phyloP scores from a whole-genome alignment of 2,797 vertebrate genomes.

The Dryobates pubescens region DNA sequence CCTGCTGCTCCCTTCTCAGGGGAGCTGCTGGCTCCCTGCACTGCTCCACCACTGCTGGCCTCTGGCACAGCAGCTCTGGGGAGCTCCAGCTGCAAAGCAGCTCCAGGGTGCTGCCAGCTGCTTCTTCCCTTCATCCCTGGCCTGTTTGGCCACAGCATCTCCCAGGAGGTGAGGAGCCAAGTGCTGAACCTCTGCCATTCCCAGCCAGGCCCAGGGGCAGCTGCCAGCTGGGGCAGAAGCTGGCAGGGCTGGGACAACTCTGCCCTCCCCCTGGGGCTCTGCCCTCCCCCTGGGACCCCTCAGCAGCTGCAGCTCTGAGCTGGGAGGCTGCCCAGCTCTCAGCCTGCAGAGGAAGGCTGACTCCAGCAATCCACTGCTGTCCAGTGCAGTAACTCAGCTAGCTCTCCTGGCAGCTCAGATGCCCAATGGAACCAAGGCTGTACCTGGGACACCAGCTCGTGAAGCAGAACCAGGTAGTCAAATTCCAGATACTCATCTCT shows the following conservation, averaged over 20 bases:
- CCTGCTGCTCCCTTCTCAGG: neutral
- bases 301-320: neutral
- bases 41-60: neutral
- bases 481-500: slow-evolving; percentile 86
- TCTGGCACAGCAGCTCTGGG: neutral
- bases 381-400: too few species aligned
- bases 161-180: neutral
- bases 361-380: neutral
- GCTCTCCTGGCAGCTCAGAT: too few species aligned
- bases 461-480: slow-evolving; percentile 85
- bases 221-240: too few species aligned
- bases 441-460: slow-evolving; percentile 94
- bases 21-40: neutral
- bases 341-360: neutral
- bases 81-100: neutral
- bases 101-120: neutral
- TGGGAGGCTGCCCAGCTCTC: neutral
- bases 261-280: neutral
- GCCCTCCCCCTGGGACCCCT: neutral
- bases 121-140: neutral
- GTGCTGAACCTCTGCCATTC: neutral
- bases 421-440: neutral
- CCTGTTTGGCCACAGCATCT: neutral
- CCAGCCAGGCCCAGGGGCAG: neutral
- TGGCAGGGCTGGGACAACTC: neutral